phyloP scores from a whole-genome alignment of 2,888 invertebrate species.

The Pristionchus fissidentatus region DNA sequence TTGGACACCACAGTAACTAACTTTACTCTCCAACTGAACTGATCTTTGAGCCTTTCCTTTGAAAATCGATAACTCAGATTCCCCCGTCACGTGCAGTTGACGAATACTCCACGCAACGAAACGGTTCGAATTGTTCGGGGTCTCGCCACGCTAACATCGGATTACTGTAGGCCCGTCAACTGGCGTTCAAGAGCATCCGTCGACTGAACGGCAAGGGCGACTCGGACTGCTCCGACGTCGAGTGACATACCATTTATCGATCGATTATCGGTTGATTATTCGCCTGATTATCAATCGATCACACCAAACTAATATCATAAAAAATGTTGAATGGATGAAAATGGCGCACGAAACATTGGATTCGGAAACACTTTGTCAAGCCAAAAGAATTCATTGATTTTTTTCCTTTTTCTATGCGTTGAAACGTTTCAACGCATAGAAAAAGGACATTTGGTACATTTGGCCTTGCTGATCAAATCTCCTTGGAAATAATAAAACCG shows the following conservation, averaged over 20 bases:
- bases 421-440: no score
- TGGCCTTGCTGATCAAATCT: no score
- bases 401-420: no score
- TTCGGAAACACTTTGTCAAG: no score
- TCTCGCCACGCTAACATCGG: not conserved
- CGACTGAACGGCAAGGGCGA: conserved; percentile 33
- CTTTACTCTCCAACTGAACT: no score
- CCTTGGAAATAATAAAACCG: no score
- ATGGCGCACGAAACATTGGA: no score
- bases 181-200: not conserved
- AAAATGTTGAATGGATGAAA: no score
- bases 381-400: no score
- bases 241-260: not conserved
- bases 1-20: no score
- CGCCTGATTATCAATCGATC: not conserved
- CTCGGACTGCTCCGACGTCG: conserved; percentile 28
- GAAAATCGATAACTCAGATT: conserved; percentile 30
- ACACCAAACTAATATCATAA: conserved; percentile 30
- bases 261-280: not conserved
- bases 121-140: not conserved
- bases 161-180: conserved; percentile 18
- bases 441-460: no score
- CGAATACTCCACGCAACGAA: not conserved
- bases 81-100: conserved; percentile 12
- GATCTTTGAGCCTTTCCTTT: no score